Conservation (phyloP, 2,113 vertebrate genomes). For the Camelus bactrianus region DNA sequence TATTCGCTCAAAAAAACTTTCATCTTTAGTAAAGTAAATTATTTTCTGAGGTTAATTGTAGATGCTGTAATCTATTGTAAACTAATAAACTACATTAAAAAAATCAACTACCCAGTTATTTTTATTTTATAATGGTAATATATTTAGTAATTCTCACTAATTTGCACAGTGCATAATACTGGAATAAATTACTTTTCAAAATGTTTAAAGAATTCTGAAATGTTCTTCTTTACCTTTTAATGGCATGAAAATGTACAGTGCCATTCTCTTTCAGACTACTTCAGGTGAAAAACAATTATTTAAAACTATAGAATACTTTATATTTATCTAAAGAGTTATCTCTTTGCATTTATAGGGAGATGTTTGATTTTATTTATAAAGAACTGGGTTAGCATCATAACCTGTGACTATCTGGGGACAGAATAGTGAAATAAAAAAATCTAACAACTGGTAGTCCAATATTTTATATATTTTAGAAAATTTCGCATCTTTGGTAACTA, state of each 20-base stretch:
- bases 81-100: slow-evolving; percentile 78
- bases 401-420: slow-evolving; percentile 64
- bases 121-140: slow-evolving; percentile 77
- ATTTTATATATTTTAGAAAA: slow-evolving; percentile 53
- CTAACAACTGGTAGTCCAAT: slow-evolving; percentile 66
- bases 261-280: slow-evolving; percentile 44
- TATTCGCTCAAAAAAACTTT: slow-evolving; percentile 83
- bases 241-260: slow-evolving; percentile 50
- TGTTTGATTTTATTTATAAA: slow-evolving; percentile 62
- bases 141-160: slow-evolving; percentile 78
- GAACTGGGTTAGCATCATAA: slow-evolving; percentile 54
- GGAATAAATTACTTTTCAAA: slow-evolving; percentile 66
- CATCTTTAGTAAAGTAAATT: slow-evolving; percentile 79
- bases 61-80: slow-evolving; percentile 80
- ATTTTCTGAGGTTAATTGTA: slow-evolving; percentile 84
- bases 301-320: slow-evolving; percentile 70
- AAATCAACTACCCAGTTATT: slow-evolving; percentile 79
- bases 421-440: slow-evolving; percentile 22
- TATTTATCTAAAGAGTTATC: slow-evolving; percentile 58
- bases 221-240: slow-evolving; percentile 49
- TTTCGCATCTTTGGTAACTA: slow-evolving; percentile 59
- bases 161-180: slow-evolving; percentile 66
- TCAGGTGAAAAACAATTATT: slow-evolving; percentile 54
- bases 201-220: slow-evolving; percentile 61
- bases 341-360: slow-evolving; percentile 50